Conservation (phyloP, 2,113 vertebrate species). For the Verasper variegatus region DNA sequence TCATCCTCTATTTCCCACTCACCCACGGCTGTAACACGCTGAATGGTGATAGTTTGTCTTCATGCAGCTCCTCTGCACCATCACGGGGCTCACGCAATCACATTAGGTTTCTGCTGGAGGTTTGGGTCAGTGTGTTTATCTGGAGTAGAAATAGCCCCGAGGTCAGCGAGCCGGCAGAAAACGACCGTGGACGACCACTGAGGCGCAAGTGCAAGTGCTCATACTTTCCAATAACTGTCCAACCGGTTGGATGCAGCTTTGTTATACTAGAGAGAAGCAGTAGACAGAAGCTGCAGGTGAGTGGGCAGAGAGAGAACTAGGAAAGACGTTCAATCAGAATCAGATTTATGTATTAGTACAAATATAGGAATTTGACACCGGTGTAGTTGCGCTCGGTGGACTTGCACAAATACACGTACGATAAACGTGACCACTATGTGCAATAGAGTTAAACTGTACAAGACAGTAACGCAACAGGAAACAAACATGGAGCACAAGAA, state of each 20-base stretch:
- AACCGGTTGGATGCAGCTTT: background rate
- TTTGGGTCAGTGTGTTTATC: slow-evolving; percentile 40
- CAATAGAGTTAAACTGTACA: no score
- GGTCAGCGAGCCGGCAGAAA: background rate
- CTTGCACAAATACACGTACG: no score
- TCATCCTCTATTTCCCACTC: slow-evolving; percentile 40
- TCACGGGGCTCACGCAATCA: slow-evolving; percentile 38
- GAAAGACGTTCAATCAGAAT: background rate
- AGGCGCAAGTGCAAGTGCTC: background rate
- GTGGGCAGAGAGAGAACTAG: background rate
- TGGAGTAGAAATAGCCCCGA: slow-evolving; percentile 25
- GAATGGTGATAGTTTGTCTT: slow-evolving; percentile 71
- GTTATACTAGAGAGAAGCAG: background rate
- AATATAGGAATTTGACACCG: no score
- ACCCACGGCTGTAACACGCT: slow-evolving; percentile 35
- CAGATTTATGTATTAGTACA: no score
- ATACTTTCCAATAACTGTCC: background rate
- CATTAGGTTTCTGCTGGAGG: slow-evolving; percentile 69
- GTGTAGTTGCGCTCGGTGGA: no score
- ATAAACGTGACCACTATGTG: no score
- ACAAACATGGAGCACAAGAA: no score
- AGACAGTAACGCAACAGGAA: no score
- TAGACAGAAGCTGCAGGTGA: no score
- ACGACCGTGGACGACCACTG: slow-evolving; percentile 1
- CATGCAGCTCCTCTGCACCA: slow-evolving; percentile 45